A percentile compares a stretch with the other conserved stretches of the same genome.
These are phyloP conservation scores for Chrysemys picta DNA, from an alignment of 2,113 vertebrate species.

Conservation along the genomic window DNA sequence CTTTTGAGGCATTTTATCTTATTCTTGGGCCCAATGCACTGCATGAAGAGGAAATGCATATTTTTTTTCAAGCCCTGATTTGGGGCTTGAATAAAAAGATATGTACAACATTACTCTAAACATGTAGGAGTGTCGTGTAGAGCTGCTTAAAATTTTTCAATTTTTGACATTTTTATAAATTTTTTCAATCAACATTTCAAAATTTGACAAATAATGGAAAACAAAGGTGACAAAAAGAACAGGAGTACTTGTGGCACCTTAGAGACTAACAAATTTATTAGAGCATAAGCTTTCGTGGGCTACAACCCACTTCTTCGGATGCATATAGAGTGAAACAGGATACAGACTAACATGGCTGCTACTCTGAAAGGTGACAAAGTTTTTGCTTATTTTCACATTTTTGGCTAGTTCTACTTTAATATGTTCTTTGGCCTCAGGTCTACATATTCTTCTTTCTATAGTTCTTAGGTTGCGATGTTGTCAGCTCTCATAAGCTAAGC, in stretches of 20 bases:
- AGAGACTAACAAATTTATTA: too few relatives aligned
- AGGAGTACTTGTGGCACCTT: too few relatives aligned
- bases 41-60: neutral
- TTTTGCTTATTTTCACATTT: too few relatives aligned
- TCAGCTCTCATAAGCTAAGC: neutral
- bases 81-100: neutral
- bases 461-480: neutral
- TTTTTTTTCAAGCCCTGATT: neutral
- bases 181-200: neutral
- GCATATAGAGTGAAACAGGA: too few relatives aligned
- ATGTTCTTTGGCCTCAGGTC: too few relatives aligned
- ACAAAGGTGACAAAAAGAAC: too few relatives aligned
- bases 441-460: neutral
- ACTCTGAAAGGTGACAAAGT: too few relatives aligned
- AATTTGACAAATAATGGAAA: neutral
- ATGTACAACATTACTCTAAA: neutral
- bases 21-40: too few relatives aligned
- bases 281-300: too few relatives aligned
- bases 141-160: neutral
- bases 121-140: neutral
- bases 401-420: too few relatives aligned
- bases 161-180: neutral
- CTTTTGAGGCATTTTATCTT: neutral
- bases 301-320: too few relatives aligned
- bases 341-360: too few relatives aligned